Evolutionary conservation across 2,113 vertebrate genomes (phyloP).

Genomic region (Pollachius pollachius): DNA sequence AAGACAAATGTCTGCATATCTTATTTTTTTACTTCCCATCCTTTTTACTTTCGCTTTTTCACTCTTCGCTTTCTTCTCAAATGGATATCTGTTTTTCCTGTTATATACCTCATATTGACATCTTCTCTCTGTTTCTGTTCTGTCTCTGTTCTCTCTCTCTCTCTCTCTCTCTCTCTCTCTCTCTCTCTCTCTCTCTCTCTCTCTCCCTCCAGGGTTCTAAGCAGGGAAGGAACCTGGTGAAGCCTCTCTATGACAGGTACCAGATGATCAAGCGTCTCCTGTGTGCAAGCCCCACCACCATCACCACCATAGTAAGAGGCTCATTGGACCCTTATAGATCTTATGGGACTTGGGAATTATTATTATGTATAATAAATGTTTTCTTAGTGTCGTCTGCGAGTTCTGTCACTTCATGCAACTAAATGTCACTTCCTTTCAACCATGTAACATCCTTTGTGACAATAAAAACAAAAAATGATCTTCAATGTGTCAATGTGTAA

Average conservation of each 20-base stretch:
- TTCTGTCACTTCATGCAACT: too few species aligned
- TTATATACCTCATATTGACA: too few species aligned
- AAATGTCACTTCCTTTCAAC: too few species aligned
- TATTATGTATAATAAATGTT: too few species aligned
- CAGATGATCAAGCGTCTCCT: slow-evolving; percentile 90
- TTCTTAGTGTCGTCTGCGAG: not conserved
- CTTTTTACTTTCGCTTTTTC: too few species aligned
- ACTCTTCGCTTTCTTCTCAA: too few species aligned
- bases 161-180: slow-evolving; percentile 12
- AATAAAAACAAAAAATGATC: too few species aligned
- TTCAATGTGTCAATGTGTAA: too few species aligned
- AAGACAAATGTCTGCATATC: not conserved
- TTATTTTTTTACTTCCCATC: slow-evolving; percentile 29
- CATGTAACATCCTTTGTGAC: too few species aligned
- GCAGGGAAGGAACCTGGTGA: slow-evolving; percentile 86
- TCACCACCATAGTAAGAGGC: slow-evolving; percentile 88
- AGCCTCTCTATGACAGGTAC: slow-evolving; percentile 91
- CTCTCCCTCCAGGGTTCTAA: slow-evolving; percentile 74
- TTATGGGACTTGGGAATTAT: not conserved
- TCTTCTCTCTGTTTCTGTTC: not conserved
- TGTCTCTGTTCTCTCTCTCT: not conserved
- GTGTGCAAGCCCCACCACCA: slow-evolving; percentile 81
- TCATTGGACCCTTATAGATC: not conserved
- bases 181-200: slow-evolving; percentile 11
- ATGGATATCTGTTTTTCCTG: too few species aligned